Conservation (phyloP, 2,113 vertebrate species). For the Gallinago jamesoni region DNA sequence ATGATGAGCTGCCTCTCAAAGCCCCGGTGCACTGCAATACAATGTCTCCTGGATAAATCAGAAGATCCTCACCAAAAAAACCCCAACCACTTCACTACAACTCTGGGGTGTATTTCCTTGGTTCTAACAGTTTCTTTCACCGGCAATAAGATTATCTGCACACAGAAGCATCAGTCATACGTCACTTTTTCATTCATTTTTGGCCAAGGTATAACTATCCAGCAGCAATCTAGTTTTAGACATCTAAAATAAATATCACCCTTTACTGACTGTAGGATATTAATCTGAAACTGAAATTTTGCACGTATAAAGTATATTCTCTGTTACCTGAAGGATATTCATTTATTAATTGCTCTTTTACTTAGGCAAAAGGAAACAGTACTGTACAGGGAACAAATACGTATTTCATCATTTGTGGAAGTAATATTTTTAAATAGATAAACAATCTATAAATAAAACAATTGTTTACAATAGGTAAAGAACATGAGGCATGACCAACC, state of each 20-base stretch:
- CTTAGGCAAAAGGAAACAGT: conserved; percentile 41
- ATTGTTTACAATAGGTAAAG: background rate
- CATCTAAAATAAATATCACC: conserved; percentile 55
- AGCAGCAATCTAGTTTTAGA: conserved; percentile 17
- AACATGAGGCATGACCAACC: background rate
- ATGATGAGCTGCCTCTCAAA: conserved; percentile 62
- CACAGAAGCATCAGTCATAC: conserved; percentile 60
- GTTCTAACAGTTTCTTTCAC: conserved; percentile 59
- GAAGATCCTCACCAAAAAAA: conserved; percentile 46
- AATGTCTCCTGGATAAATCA: conserved; percentile 66
- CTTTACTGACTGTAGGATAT: background rate
- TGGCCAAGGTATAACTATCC: conserved; percentile 41
- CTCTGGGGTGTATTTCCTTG: conserved; percentile 39
- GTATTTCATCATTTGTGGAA: background rate
- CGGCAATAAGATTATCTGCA: conserved; percentile 58
- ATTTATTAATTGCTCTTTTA: conserved; percentile 44
- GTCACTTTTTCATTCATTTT: conserved; percentile 49
- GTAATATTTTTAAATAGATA: conserved; percentile 14
- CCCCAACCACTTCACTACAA: background rate
- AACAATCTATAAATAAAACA: no score
- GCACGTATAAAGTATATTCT: conserved; percentile 32
- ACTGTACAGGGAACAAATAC: conserved; percentile 1
- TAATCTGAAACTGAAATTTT: conserved; percentile 46
- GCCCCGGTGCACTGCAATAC: background rate
- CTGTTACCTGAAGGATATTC: conserved; percentile 59